A percentile compares a stretch with the other conserved stretches of the same genome.
Conservation (phyloP, 2,113 vertebrate species). For the Zeus faber region DNA sequence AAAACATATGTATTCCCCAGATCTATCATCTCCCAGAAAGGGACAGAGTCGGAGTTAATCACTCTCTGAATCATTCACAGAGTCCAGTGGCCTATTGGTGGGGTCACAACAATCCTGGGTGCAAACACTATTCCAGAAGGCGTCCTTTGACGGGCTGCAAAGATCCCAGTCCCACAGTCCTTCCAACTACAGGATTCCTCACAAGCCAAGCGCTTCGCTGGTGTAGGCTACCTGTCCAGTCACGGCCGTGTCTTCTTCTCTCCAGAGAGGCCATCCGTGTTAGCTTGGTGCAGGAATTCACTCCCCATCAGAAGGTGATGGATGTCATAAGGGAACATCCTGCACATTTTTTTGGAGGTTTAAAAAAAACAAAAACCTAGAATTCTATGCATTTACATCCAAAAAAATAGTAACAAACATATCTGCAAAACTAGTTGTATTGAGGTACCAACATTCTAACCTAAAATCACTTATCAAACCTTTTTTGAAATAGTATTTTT, state of each 20-base stretch:
- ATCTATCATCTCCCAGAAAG: conserved; percentile 10
- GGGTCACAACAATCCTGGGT: background rate
- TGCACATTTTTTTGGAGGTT: too few species aligned
- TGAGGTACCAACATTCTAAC: too few species aligned
- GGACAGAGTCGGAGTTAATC: background rate
- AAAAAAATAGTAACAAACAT: too few species aligned
- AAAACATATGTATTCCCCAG: conserved; percentile 22
- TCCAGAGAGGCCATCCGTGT: background rate
- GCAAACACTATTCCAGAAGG: background rate
- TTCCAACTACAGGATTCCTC: conserved; percentile 45
- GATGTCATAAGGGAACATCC: too few species aligned
- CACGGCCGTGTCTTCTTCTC: conserved; percentile 40
- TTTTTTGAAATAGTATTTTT: background rate
- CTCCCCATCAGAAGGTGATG: background rate
- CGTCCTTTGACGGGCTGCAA: conserved; percentile 35
- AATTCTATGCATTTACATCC: background rate
- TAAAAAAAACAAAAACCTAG: too few species aligned
- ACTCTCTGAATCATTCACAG: conserved; percentile 10
- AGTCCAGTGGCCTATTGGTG: background rate
- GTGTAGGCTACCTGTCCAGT: conserved; percentile 26
- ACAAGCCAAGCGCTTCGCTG: conserved; percentile 21
- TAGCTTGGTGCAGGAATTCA: background rate
- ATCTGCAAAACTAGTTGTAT: too few species aligned
- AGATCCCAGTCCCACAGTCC: conserved; percentile 62
- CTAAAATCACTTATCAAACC: too few species aligned